Evolutionary conservation across 2,113 vertebrate genomes (phyloP).

Genomic region (Sebastes fasciatus): DNA sequence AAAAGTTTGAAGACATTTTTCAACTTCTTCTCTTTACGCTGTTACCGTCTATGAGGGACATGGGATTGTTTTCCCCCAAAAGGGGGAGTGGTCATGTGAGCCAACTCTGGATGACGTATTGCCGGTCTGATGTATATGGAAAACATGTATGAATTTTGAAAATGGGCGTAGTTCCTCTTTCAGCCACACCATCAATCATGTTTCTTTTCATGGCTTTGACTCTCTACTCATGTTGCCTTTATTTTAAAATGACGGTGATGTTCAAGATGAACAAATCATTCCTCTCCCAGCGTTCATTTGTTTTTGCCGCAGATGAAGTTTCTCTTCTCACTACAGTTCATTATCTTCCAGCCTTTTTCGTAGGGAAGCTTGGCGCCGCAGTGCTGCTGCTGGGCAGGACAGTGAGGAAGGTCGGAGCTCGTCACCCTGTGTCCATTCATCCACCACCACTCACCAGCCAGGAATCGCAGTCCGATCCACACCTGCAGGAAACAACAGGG

Average conservation of each 20-base stretch:
- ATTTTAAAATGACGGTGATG: not conserved
- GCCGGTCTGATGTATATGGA: too few relatives aligned
- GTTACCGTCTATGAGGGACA: too few relatives aligned
- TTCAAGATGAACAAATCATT: not conserved
- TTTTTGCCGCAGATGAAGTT: not conserved
- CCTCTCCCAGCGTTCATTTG: not conserved
- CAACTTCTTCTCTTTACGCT: too few relatives aligned
- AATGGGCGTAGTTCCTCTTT: too few relatives aligned
- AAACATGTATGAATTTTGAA: too few relatives aligned
- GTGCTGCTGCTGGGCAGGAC: not conserved
- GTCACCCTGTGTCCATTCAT: rapidly evolving
- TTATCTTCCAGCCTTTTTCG: rapidly evolving
- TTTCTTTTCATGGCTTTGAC: not conserved
- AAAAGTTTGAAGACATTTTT: too few relatives aligned
- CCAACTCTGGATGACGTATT: too few relatives aligned
- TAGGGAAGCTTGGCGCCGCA: not conserved
- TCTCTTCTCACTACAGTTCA: not conserved
- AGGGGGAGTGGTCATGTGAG: too few relatives aligned
- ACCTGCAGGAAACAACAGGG: not conserved
- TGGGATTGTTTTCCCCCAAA: too few relatives aligned
- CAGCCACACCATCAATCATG: too few relatives aligned
- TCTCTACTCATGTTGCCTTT: not conserved
- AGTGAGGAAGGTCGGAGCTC: not conserved
- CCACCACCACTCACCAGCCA: not conserved
- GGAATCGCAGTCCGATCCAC: constrained; percentile 11